Evolutionary conservation across 2,113 vertebrate genomes (phyloP), one percentile per base, ranked within the genome.

Genomic region (Passer domesticus): DNA sequence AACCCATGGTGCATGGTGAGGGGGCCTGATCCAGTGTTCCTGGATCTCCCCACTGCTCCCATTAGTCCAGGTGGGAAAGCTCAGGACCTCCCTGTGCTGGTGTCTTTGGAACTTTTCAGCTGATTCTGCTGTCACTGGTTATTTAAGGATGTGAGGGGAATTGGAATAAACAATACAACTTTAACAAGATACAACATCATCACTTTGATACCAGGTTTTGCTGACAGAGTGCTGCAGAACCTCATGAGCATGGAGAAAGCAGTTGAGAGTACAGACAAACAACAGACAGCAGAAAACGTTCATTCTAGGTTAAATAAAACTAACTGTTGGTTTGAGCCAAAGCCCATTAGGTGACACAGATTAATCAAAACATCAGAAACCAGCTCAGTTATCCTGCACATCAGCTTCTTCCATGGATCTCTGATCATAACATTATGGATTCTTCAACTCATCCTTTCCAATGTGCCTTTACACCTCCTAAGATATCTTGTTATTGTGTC

Each of bases 1-100:
- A 56, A 60, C 16, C 5, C 12, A 15, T 7, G 41, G 22, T 2
- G 12, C 12, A 13, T 7, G 41, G 22, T 2, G 12, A 2, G 0
- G 35, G 33, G 7, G 3, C 30, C 41, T 82, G n/a, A 43, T 18
- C 58, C 67, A 43, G 85, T 39, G 39, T 59, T 24, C 67, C 67
- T 53, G 85, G 28, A 24, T 64, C 25, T 50, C 66, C 44, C 60
- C n/a, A 9, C 39, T 33, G 58, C 62, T 77, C 44, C 59, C 37
- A 2, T 15, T 37, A 9, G 30, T 46, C 22, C 1, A 1, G 46
- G 6, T 37, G 41, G 3, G 2, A 80, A 41, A 86, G 37, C 39
- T 52, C 18, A 31, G 43, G 44, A 62, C 15, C 7, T 41, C 18
- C 10, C 44, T 24, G 24, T 3, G 16, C 5, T 2, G 31, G 2